Evolutionary conservation across 2,888 invertebrate genomes (phyloP).

Genomic region (Sinopyrophorus schimmeli): DNA sequence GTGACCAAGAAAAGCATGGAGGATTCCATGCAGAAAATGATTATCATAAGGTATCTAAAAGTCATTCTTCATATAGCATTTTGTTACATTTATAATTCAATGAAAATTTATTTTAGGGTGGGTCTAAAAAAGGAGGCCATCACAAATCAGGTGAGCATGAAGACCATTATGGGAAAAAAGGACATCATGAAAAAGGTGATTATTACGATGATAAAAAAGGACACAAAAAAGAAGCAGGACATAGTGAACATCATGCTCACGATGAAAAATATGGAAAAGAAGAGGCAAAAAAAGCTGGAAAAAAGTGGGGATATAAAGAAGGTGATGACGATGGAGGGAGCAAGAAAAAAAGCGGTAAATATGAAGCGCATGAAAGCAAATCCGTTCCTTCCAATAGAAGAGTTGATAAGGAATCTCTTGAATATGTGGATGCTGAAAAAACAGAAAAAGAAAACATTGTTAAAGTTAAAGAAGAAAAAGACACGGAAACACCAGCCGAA

Average conservation of each 20-base stretch:
- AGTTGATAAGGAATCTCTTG: too few relatives aligned
- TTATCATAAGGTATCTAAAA: slow-evolving; percentile 53
- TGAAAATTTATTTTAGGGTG: slow-evolving; percentile 57
- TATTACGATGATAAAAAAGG: slow-evolving; percentile 61
- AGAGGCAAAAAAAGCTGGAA: slow-evolving; percentile 56
- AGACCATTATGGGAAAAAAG: slow-evolving; percentile 61
- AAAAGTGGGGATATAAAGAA: slow-evolving; percentile 57
- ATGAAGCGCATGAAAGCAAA: slow-evolving; percentile 13
- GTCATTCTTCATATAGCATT: neutral
- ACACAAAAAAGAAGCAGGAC: slow-evolving; percentile 61
- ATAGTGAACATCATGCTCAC: slow-evolving; percentile 61
- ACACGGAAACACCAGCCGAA: neutral
- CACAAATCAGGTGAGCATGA: slow-evolving; percentile 58
- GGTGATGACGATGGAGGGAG: slow-evolving; percentile 22
- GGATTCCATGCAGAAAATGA: slow-evolving; percentile 62
- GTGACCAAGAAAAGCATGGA: slow-evolving; percentile 67
- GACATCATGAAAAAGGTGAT: slow-evolving; percentile 61
- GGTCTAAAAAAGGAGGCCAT: slow-evolving; percentile 61
- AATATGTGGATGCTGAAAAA: too few relatives aligned
- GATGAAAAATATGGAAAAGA: slow-evolving; percentile 57
- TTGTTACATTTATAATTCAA: slow-evolving; percentile 1
- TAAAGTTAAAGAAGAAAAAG: neutral
- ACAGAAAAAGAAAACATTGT: neutral
- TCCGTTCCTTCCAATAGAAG: too few relatives aligned
- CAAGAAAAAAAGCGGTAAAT: slow-evolving; percentile 22